These are phyloP conservation scores for Eupithecia abbreviata DNA, from an alignment of 2,888 invertebrate species.

Conservation along the genomic window DNA sequence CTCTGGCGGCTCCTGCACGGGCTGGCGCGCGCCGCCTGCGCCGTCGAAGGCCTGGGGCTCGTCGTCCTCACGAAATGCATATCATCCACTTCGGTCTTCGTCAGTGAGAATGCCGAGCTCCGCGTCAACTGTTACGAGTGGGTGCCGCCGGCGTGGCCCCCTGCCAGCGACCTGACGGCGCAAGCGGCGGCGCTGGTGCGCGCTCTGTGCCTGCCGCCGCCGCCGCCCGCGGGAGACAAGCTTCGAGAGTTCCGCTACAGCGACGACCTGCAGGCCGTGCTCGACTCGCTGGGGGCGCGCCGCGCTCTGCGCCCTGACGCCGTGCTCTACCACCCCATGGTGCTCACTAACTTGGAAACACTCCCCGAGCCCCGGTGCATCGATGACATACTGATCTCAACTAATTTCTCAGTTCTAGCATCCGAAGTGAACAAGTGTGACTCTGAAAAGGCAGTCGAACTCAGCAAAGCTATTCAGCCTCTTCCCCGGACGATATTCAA, in stretches of 20 bases:
- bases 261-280: constrained; percentile 70
- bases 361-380: constrained; percentile 54
- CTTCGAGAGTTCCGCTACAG: constrained; percentile 65
- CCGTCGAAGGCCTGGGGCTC: constrained; percentile 60
- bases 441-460: constrained; percentile 73
- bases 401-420: constrained; percentile 46
- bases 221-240: constrained; percentile 49
- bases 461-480: constrained; percentile 63
- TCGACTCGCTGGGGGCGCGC: constrained; percentile 68
- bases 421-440: constrained; percentile 74
- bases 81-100: constrained; percentile 62
- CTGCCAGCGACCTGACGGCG: constrained; percentile 53
- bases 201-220: constrained; percentile 57
- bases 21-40: constrained; percentile 66
- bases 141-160: constrained; percentile 31
- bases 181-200: constrained; percentile 66
- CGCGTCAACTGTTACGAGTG: constrained; percentile 75
- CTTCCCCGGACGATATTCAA: constrained; percentile 63
- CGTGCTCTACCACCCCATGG: constrained; percentile 77
- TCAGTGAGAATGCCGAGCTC: constrained; percentile 66
- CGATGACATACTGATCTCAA: constrained; percentile 61
- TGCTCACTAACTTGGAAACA: constrained; percentile 71
- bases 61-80: constrained; percentile 66
- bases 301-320: constrained; percentile 69
- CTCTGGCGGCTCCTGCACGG: constrained; percentile 74